Evolutionary conservation across 1,140 invertebrate species (phyloP).

Genomic region (Pantala flavescens): DNA sequence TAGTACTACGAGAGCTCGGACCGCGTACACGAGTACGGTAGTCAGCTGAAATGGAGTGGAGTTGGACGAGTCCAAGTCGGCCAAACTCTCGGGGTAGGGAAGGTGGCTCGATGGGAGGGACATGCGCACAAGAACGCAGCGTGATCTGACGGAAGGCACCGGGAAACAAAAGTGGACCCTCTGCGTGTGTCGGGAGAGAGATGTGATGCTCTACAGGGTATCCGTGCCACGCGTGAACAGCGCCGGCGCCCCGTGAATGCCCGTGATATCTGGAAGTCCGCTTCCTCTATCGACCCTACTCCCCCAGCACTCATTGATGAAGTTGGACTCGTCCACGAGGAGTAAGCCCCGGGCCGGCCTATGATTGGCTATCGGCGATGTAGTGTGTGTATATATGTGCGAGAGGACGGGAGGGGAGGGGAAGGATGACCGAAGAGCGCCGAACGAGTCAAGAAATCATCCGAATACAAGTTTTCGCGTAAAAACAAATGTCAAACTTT

Average conservation of each 20-base stretch:
- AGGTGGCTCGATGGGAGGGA: slow-evolving; percentile 25
- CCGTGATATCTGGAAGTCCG: slow-evolving; percentile 23
- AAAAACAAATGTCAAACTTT: not conserved
- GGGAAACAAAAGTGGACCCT: slow-evolving; percentile 16
- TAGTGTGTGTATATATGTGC: slow-evolving; percentile 21
- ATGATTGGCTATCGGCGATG: slow-evolving; percentile 24
- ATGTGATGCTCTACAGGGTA: not conserved
- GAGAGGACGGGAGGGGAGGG: slow-evolving; percentile 21
- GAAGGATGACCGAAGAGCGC: slow-evolving; percentile 19
- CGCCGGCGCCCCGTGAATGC: slow-evolving; percentile 26
- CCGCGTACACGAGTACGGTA: slow-evolving; percentile 27
- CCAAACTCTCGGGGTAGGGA: slow-evolving; percentile 31
- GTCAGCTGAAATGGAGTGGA: slow-evolving; percentile 44
- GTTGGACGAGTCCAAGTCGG: slow-evolving; percentile 34
- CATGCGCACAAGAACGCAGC: not conserved
- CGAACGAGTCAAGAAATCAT: slow-evolving; percentile 17
- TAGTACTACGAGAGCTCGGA: slow-evolving; percentile 22
- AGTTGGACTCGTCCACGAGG: slow-evolving; percentile 45
- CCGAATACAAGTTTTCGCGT: slow-evolving; percentile 18
- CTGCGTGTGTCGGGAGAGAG: not conserved
- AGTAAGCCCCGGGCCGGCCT: slow-evolving; percentile 30
- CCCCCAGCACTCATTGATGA: slow-evolving; percentile 46
- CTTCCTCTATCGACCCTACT: slow-evolving; percentile 26
- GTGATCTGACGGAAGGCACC: not conserved
- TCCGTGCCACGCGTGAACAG: not conserved